Evolutionary conservation across 2,113 vertebrate genomes (phyloP).

Genomic region (Oncorhynchus keta): DNA sequence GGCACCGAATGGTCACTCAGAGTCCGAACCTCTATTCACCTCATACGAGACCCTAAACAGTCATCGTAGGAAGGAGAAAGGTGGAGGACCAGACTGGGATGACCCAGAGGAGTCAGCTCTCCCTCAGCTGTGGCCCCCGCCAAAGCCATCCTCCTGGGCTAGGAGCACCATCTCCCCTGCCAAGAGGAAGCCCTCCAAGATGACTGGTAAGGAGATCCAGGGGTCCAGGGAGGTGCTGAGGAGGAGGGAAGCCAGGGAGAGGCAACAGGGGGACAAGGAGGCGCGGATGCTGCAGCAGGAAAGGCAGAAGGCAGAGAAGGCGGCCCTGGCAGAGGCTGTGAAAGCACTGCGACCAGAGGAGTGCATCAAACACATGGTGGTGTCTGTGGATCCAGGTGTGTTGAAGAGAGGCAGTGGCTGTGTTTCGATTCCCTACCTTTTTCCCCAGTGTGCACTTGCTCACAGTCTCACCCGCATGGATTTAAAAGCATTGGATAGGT

Average conservation of each 20-base stretch:
- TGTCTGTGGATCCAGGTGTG: conserved; percentile 78
- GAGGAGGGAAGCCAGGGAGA: too few species aligned
- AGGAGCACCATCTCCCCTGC: neutral
- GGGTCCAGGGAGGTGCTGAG: conserved; percentile 19
- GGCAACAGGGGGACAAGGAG: too few species aligned
- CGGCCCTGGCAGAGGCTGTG: conserved; percentile 47
- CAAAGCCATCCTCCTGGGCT: neutral
- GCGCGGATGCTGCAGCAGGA: too few species aligned
- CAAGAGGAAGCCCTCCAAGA: conserved; percentile 56
- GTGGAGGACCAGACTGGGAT: conserved; percentile 10
- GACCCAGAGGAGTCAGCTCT: neutral
- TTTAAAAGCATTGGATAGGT: too few species aligned
- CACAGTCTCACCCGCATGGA: too few species aligned
- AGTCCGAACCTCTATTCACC: neutral
- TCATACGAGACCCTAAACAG: too few species aligned
- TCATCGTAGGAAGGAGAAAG: too few species aligned
- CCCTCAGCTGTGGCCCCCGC: conserved; percentile 3
- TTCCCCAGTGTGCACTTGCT: too few species aligned
- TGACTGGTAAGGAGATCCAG: conserved; percentile 48
- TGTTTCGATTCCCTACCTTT: too few species aligned
- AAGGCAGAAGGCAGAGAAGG: too few species aligned
- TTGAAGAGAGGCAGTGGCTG: neutral
- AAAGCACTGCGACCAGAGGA: conserved; percentile 77
- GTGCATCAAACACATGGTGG: conserved; percentile 67
- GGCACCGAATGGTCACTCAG: neutral